Evolutionary conservation across 2,888 invertebrate genomes (phyloP).

Genomic region (Homarus gammarus): DNA sequence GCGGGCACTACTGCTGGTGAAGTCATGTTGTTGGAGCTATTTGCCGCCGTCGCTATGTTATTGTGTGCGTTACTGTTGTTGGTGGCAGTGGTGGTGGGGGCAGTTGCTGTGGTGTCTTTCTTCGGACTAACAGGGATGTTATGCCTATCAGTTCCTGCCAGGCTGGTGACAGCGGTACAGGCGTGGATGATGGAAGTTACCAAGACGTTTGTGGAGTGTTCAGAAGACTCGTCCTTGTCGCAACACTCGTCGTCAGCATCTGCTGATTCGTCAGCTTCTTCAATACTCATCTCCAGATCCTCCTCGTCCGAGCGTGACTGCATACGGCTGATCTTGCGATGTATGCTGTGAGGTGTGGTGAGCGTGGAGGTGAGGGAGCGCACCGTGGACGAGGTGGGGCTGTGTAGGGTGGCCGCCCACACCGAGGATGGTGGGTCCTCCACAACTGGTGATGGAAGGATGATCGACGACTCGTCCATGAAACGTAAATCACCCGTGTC

Average conservation of each 20-base stretch:
- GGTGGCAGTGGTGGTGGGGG: conserved; percentile 79
- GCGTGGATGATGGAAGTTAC: conserved; percentile 71
- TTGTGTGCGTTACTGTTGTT: conserved; percentile 63
- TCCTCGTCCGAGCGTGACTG: conserved; percentile 72
- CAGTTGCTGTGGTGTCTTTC: conserved; percentile 71
- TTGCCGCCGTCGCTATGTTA: conserved; percentile 40
- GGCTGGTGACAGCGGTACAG: conserved; percentile 62
- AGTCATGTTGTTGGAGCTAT: conserved; percentile 23
- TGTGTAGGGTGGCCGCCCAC: conserved; percentile 78
- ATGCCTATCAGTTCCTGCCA: conserved; percentile 39
- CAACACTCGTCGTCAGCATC: conserved; percentile 58
- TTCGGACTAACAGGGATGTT: conserved; percentile 50
- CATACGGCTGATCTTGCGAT: conserved; percentile 61
- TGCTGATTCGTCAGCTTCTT: conserved; percentile 66
- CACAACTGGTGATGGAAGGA: conserved; percentile 88
- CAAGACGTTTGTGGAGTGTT: conserved; percentile 66
- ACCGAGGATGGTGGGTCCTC: conserved; percentile 87
- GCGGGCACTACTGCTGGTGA: conserved; percentile 21
- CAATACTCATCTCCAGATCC: conserved; percentile 71
- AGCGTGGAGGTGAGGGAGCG: conserved; percentile 65
- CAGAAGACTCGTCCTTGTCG: conserved; percentile 57
- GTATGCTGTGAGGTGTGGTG: conserved; percentile 69
- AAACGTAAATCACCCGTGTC: conserved; percentile 92
- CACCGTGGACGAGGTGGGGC: conserved; percentile 57
- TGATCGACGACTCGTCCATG: conserved; percentile 92